phyloP scores from a whole-genome alignment of 2,888 invertebrate species.

The Leptarthrus brevirostris region DNA sequence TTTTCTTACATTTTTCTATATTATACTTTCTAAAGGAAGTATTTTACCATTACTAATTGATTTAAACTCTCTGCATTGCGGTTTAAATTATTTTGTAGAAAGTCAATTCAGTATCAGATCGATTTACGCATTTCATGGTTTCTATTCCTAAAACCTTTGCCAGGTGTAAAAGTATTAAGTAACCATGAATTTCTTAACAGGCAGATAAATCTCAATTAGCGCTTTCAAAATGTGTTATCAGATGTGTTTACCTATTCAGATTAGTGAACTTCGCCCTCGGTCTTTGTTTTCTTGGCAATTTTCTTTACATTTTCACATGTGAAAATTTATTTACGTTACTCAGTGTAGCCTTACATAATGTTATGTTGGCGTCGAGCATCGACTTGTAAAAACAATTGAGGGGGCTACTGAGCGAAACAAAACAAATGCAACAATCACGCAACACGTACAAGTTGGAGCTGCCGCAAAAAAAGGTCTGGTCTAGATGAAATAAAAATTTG shows the following conservation, averaged over 20 bases:
- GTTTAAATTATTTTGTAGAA: no score
- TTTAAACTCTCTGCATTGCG: not conserved
- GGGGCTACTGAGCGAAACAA: not conserved
- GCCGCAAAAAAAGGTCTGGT: no score
- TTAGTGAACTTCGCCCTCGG: not conserved
- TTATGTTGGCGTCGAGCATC: not conserved
- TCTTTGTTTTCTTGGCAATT: not conserved
- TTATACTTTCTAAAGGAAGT: not conserved
- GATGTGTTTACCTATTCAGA: no score
- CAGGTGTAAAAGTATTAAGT: not conserved
- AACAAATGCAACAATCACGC: not conserved
- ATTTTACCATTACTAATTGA: not conserved
- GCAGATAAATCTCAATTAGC: not conserved
- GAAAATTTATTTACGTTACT: not conserved
- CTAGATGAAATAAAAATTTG: not conserved
- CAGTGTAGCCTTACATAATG: not conserved
- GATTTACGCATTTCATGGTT: not conserved
- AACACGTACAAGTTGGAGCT: not conserved
- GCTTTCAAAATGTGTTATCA: not conserved
- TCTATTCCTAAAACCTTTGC: not conserved
- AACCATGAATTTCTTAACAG: no score
- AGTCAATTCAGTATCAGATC: not conserved
- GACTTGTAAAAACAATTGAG: constrained; percentile 18
- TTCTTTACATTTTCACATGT: not conserved
- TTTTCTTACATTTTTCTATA: not conserved